Evolutionary conservation across 2,113 vertebrate genomes (phyloP), one percentile per base, ranked within the genome.

Genomic region (Festucalex cinctus): DNA sequence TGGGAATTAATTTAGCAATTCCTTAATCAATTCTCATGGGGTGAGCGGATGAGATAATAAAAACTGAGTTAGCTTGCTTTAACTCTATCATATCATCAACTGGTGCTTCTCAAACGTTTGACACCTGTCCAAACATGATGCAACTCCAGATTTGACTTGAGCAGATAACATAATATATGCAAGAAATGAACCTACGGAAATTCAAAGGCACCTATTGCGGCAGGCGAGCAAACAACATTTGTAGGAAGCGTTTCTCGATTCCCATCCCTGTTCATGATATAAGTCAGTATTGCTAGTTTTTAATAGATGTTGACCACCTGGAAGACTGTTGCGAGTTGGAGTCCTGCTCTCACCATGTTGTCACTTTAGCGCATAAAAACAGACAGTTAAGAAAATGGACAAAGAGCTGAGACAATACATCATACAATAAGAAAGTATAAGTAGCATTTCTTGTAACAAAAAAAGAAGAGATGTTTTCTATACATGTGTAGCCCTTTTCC

Each of bases 401-500:
- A 66, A 63, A 66, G 59, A 68, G 78, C 67, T 74, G 66, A 73
- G 69, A 78, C 68, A 79, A 13, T 73, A 87, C 85, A 83, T 80
- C 60, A 75, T 69, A 85, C 49, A 71, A 76, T 82, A 81, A 78
- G 81, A 85, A 90, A 84, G 22, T 41, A 83, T 84, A 85, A 85
- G 78, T 80, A 66, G 70, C 76, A 76, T 80, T 80, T 86, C 75
- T 70, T 68, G 77, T 73, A 77, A 84, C 76, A 13, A 13, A 6
- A 22, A 35, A 9, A 41, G 39, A 16, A 41, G 20, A 24, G n/a
- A 37, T 60, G 58, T 74, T 81, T 78, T 73, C 81, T 84, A 79
- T 80, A 87, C 54, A 84, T 87, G 83, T 80, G 66, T 82, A 88
- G 85, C 85, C 86, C 86, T 88, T 88, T 77, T 75, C 61, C 66